Percentiles rank a stretch among this genome's conserved stretches.
These are phyloP conservation scores for Calephelis perditalis DNA, from an alignment of 2,888 invertebrate genomes.

Conservation along the genomic window DNA sequence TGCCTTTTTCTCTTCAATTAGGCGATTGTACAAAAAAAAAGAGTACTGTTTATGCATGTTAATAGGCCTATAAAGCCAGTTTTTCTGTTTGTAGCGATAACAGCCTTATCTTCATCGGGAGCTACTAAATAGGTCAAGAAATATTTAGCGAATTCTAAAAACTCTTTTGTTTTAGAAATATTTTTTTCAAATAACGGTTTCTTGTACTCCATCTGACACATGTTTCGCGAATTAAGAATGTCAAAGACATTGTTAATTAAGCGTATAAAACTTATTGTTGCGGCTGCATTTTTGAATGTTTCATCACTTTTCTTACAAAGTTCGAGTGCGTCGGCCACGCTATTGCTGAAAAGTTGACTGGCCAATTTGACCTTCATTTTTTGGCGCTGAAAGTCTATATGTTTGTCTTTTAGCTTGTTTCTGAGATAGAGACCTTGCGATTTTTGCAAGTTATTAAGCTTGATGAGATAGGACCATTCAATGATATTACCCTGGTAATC, in stretches of 20 bases:
- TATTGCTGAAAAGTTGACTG: conserved; percentile 27
- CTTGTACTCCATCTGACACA: neutral
- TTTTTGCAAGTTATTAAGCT: conserved; percentile 23
- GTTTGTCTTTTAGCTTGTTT: conserved; percentile 23
- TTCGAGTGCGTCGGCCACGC: conserved; percentile 23
- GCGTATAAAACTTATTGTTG: conserved; percentile 9
- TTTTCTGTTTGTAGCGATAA: conserved; percentile 4
- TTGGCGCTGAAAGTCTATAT: conserved; percentile 25
- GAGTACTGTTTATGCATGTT: conserved; percentile 7
- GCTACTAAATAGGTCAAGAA: neutral
- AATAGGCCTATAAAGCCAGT: conserved; percentile 6
- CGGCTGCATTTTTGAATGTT: conserved; percentile 2
- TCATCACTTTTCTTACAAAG: neutral
- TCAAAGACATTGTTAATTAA: conserved; percentile 10
- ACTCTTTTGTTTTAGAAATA: neutral
- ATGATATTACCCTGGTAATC: conserved; percentile 18
- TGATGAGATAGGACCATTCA: conserved; percentile 21
- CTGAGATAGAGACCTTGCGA: conserved; percentile 23
- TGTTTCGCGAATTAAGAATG: neutral
- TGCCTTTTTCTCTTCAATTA: conserved; percentile 1
- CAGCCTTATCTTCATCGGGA: neutral
- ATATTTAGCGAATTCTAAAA: conserved; percentile 2
- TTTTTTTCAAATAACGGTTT: conserved; percentile 10
- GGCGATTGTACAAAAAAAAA: conserved; percentile 3
- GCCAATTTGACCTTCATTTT: conserved; percentile 30